These are phyloP conservation scores for cattle (Bos taurus) DNA, from an alignment of 2,113 vertebrate genomes.

Conservation along the genomic window ARS-UCD2.0 NC_037333.1:62411501-62412000, in stretches of 20 bases:
- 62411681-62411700: not conserved
- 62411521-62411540: not conserved
- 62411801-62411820: not conserved
- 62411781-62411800: not conserved
- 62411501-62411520: not conserved
- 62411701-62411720: not conserved
- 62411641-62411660: not conserved
- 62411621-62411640: not conserved
- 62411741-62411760: not conserved
- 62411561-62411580: not conserved
- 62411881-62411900: fast-evolving
- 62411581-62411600: not conserved
- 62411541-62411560: not conserved
- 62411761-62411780: not conserved
- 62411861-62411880: not conserved
- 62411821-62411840: not conserved
- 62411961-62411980: fast-evolving
- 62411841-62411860: not conserved
- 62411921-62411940: not conserved
- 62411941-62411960: fast-evolving
- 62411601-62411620: not conserved
- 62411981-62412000: not conserved
- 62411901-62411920: not conserved
- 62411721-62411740: not conserved
- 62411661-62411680: not conserved